A percentile compares a stretch with the other conserved stretches of the same genome.
These are phyloP conservation scores for Adelges cooleyi DNA, from an alignment of 1,140 invertebrate species.

Conservation along the genomic window DNA sequence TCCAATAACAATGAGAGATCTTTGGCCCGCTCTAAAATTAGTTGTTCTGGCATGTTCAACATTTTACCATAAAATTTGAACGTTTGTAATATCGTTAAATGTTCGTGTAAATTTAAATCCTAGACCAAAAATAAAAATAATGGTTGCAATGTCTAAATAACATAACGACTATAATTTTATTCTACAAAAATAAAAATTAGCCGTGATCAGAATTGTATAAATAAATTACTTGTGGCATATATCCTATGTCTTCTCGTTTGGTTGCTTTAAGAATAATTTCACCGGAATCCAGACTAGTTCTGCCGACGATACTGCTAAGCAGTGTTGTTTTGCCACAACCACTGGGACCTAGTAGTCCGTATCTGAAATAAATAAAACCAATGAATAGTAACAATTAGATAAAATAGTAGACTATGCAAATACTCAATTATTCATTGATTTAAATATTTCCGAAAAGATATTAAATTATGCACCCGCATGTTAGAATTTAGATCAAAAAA, in stretches of 20 bases:
- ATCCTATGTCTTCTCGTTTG: conserved; percentile 62
- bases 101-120: conserved; percentile 49
- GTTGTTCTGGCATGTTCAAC: conserved; percentile 56
- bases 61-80: conserved; percentile 79
- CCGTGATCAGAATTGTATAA: background rate
- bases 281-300: conserved; percentile 59
- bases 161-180: no score
- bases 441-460: no score
- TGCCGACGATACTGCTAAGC: conserved; percentile 69
- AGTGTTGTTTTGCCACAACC: conserved; percentile 74
- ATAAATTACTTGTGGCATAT: conserved; percentile 70
- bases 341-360: conserved; percentile 72
- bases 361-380: conserved; percentile 45
- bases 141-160: no score
- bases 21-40: conserved; percentile 52
- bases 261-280: conserved; percentile 69
- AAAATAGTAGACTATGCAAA: no score
- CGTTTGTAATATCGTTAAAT: conserved; percentile 74
- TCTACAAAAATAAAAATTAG: no score
- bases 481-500: no score
- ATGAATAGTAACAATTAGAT: background rate
- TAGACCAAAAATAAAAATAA: no score
- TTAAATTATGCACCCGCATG: no score
- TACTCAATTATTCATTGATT: no score
- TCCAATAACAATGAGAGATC: conserved; percentile 61